These are phyloP conservation scores for Toxostoma redivivum DNA, from an alignment of 2,113 vertebrate genomes.

Conservation along the genomic window DNA sequence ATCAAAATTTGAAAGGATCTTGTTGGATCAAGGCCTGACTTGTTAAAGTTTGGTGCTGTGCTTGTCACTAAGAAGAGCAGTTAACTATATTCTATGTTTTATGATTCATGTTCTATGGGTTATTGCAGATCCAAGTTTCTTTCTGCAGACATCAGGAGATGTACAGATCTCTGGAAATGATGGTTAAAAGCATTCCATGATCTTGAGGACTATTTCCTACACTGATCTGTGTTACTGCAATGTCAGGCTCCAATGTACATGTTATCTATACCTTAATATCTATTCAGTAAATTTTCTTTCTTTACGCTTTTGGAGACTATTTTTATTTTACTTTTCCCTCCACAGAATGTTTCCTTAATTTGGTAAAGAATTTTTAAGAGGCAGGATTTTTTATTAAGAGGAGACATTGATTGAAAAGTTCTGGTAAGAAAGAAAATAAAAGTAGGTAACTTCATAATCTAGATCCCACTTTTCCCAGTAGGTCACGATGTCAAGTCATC, in stretches of 20 bases:
- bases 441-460: neutral
- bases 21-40: neutral
- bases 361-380: neutral
- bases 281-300: neutral
- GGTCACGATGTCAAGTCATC: neutral
- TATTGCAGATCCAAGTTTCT: neutral
- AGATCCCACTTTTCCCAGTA: neutral
- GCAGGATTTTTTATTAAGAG: neutral
- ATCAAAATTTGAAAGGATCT: neutral
- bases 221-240: neutral
- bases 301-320: neutral
- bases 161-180: neutral
- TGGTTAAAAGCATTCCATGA: neutral
- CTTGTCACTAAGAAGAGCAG: neutral
- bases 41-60: neutral
- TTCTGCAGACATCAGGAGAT: neutral
- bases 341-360: neutral
- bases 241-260: accelerated
- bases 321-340: neutral
- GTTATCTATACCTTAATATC: neutral
- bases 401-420: neutral
- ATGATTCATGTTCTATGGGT: neutral
- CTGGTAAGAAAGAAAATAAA: neutral
- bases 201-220: neutral
- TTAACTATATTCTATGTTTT: neutral